Evolutionary conservation across 2,888 invertebrate species (phyloP).

Genomic region (Cyrtodaria siliqua): DNA sequence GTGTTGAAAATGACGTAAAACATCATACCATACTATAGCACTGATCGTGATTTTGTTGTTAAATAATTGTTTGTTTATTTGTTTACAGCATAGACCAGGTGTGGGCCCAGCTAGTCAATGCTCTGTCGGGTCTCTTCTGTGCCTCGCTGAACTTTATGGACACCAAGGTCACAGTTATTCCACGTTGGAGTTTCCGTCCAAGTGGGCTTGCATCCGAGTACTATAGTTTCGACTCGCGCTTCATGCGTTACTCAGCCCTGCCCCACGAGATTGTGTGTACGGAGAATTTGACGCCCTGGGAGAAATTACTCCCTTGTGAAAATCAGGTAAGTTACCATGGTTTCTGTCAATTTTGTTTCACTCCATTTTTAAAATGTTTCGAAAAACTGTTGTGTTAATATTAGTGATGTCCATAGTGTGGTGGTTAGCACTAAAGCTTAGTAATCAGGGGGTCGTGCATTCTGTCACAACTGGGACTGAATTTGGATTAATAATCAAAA

Average conservation of each 20-base stretch:
- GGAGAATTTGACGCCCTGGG: constrained; percentile 99
- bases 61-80: too few species aligned
- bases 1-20: too few species aligned
- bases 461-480: too few species aligned
- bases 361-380: too few species aligned
- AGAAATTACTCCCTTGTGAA: constrained; percentile 98
- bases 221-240: constrained; percentile 85
- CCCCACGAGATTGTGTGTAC: constrained; percentile 99
- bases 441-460: too few species aligned
- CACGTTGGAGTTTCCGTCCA: constrained; percentile 94
- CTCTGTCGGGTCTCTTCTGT: constrained; percentile 97
- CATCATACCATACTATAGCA: too few species aligned
- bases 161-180: constrained; percentile 92
- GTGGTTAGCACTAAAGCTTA: too few species aligned
- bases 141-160: constrained; percentile 97
- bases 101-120: constrained; percentile 96
- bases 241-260: constrained; percentile 92
- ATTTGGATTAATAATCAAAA: too few species aligned
- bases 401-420: too few species aligned
- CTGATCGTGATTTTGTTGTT: too few species aligned
- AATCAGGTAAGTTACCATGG: constrained; percentile 86
- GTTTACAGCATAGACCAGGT: constrained; percentile 90
- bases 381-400: too few species aligned
- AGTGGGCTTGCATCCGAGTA: constrained; percentile 89
- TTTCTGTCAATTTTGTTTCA: too few species aligned